These are phyloP conservation scores for Danaus melanippus DNA, from an alignment of 1,140 invertebrate genomes.

Conservation along the genomic window DNA sequence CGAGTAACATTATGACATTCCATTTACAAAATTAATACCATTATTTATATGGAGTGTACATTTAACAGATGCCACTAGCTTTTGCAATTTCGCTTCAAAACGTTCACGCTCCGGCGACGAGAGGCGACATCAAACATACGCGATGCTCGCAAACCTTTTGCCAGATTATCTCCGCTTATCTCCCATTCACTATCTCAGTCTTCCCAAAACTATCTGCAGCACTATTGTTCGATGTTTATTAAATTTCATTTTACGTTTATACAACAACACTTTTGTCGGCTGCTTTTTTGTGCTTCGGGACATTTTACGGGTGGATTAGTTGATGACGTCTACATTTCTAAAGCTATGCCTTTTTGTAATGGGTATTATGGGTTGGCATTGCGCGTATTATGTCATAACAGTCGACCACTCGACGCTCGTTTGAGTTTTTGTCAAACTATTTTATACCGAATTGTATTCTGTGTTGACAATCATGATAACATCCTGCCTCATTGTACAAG, in stretches of 20 bases:
- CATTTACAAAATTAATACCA: slow-evolving; percentile 69
- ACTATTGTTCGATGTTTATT: slow-evolving; percentile 67
- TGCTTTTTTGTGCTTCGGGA: slow-evolving; percentile 62
- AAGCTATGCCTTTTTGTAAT: slow-evolving; percentile 57
- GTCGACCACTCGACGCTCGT: slow-evolving; percentile 49
- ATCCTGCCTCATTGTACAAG: slow-evolving; percentile 56
- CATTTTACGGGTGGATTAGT: slow-evolving; percentile 68
- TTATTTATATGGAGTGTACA: slow-evolving; percentile 56
- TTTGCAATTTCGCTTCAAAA: slow-evolving; percentile 65
- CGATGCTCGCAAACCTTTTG: slow-evolving; percentile 63
- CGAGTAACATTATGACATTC: slow-evolving; percentile 29
- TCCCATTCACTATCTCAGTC: slow-evolving; percentile 65
- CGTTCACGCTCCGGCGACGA: slow-evolving; percentile 64
- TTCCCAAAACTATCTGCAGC: slow-evolving; percentile 59
- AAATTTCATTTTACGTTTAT: slow-evolving; percentile 71
- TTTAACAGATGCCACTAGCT: slow-evolving; percentile 65
- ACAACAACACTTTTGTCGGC: slow-evolving; percentile 69
- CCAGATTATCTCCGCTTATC: slow-evolving; percentile 70
- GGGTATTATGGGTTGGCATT: slow-evolving; percentile 54
- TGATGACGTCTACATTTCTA: slow-evolving; percentile 55
- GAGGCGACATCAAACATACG: slow-evolving; percentile 69
- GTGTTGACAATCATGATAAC: slow-evolving; percentile 63
- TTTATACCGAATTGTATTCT: slow-evolving; percentile 66
- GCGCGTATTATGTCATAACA: slow-evolving; percentile 71
- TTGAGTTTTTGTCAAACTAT: slow-evolving; percentile 52